Evolutionary conservation across 2,797 vertebrate species (phyloP).

Genomic region (Onychomys torridus): DNA sequence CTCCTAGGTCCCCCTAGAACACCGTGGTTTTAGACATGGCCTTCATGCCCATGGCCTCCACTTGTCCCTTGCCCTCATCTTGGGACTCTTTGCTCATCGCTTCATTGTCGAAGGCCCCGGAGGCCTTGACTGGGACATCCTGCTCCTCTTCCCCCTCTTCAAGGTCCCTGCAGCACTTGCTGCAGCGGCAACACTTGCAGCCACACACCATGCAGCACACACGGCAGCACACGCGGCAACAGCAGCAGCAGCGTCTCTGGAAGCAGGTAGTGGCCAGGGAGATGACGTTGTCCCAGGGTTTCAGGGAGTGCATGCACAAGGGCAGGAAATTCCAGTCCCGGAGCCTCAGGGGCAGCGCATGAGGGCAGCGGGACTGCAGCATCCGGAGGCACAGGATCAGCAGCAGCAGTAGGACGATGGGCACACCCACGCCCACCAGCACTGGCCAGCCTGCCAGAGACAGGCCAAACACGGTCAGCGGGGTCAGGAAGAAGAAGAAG

Average conservation of each 20-base stretch:
- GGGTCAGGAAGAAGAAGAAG: conserved; percentile 60
- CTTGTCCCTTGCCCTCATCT: conserved; percentile 61
- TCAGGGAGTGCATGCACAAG: conserved; percentile 92
- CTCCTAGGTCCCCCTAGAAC: conserved; percentile 80
- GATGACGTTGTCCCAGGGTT: conserved; percentile 92
- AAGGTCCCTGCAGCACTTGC: conserved; percentile 88
- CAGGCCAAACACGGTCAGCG: conserved; percentile 89
- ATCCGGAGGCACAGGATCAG: conserved; percentile 89
- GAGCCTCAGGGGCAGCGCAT: conserved; percentile 89
- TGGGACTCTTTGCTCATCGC: conserved; percentile 81
- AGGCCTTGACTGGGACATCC: conserved; percentile 80
- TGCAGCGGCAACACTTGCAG: conserved; percentile 85
- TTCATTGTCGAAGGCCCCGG: conserved; percentile 84
- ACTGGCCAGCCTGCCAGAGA: conserved; percentile 95
- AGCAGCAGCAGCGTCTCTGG: conserved; percentile 90
- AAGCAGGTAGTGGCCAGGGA: conserved; percentile 85
- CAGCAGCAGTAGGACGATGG: conserved; percentile 81
- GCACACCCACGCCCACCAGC: conserved; percentile 92
- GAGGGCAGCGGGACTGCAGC: conserved; percentile 90
- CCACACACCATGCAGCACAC: conserved; percentile 85
- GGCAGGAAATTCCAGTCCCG: conserved; percentile 95
- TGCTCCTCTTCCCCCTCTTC: conserved; percentile 70
- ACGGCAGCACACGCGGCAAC: conserved; percentile 94
- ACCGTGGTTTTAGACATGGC: conserved; percentile 80
- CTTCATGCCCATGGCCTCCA: conserved; percentile 63